Evolutionary conservation across 2,113 vertebrate species (phyloP), one percentile per base, ranked within the genome.

Genomic region (Takifugu bimaculatus): DNA sequence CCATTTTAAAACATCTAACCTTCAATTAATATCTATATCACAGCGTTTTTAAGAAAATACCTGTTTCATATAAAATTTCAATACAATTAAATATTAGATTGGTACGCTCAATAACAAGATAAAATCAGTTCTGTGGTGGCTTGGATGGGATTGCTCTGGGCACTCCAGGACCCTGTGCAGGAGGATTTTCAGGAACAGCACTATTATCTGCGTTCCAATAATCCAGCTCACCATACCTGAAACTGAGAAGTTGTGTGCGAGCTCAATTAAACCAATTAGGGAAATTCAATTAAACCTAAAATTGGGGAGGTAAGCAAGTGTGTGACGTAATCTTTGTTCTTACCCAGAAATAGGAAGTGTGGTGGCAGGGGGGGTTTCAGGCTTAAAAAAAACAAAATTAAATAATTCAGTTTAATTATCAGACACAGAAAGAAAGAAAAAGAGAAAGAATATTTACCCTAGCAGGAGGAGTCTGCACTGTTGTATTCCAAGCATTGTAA

Each of bases 151-250:
- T 89, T 28, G 89, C 79, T 81, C 4, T 84, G 5, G 91, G 91
- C 2, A 87, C 87, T 26, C 91, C 91, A 0, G 91, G 89, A 2
- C 91, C 88, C 42, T 92, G 89, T 27, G 1, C 43, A 2, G 51
- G 77, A 50, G 56, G 6, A 3, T 6, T 48, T 29, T 35, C 2
- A 26, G 63, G 43, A 9, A 10, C 25, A 6, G 25, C 0, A 2
- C 0, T 64, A 9, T 15, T 0, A 2, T 72, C 63, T 2, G 3
- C 3, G 20, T 77, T 75, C 77, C 85, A 77, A 7, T 79, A 78
- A 53, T 85, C 78, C 4, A 71, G 10, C 29, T 88, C 83, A 65
- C 76, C 80, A 39, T 81, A 75, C 48, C 80, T 89, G 42, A 80
- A 87, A 70, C 70, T 75, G 68, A 72, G 7, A 66, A 50, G 48